Base-by-base conservation (phyloP, 2,888 invertebrate species). In the Xestia sexstrigata region DNA sequence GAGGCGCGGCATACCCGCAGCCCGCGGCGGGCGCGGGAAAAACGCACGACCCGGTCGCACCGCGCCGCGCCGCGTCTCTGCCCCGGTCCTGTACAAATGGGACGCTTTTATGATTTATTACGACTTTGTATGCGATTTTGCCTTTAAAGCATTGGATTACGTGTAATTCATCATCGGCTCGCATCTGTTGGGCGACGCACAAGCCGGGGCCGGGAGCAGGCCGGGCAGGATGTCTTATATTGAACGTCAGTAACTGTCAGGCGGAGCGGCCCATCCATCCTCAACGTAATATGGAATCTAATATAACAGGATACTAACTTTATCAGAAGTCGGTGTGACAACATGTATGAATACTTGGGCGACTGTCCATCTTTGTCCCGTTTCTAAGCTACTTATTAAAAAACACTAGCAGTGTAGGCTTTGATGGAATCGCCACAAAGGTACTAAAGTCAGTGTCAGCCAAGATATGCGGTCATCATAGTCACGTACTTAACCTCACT, bases 111-210 rank as follows among this genome's bases (percentile, higher is more conserved):
- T 83, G 81, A 87, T 85, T 79, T 82, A 82, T 87, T 71, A 78
- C 74, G 75, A 70, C 47, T 76, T 73, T 77, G 87, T 85, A 69
- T 77, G 70, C 49, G 76, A 73, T 76, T 79, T 74, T 71, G 78
- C 70, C 69, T 76, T 76, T 75, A 72, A 70, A 84, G 75, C 72
- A 78, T 7, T 70, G 78, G 85, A 82, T 85, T 83, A 87, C 78
- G 78, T 81, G 79, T 86, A 85, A 85, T 87, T 83, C 78, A 87
- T 86, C 76, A 86, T 77, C 47, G 78, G 63, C 42, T 63, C 68
- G 74, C 82, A 79, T 75, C 75, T 81, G 74, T 65, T 62, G 62
- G 35, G 72, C 49, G 60, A n/a, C 47, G 79, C 66, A 60, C 39
- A 5, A 55, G 47, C 66, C 15, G 20, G 26, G 35, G 65, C 23